Base-by-base conservation (phyloP, 2,888 invertebrate species). In the Xiphydria camelus region DNA sequence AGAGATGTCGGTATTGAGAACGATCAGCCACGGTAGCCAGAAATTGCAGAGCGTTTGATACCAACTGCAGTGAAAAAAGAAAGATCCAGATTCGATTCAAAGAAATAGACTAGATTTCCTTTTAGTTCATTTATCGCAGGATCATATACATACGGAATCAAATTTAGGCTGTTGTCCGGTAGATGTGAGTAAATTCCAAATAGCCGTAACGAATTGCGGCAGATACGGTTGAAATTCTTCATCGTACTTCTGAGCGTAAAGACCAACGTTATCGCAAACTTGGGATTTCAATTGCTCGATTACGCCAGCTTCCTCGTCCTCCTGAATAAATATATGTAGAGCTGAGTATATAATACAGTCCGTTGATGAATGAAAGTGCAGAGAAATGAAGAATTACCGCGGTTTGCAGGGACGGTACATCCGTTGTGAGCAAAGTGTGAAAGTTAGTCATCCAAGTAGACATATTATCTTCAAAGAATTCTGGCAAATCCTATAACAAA, bases 381-480 rank as follows among this genome's bases (percentile, higher is more conserved):
- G 29, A 41, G 25, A 21, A 45, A 10, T 23, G 6, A 21, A 14
- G 19, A 41, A 35, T 74, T 76, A 84, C 85, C 52, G 75, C 78
- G 9, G 87, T 87, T 63, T 87, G 84, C 48, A 96, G 78, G 19
- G 84, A 79, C 1, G 87, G 84, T 25, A 93, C 89, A 74, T 94
- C 87, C 0, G 82, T 80, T 45, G 85, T 88, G 22, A 99, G 79
- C 21, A 99, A 79, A 20, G 83, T 83, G 38, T 93, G 85, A 61
- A 98, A 90, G 64, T 93, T 86, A 0, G 84, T 83, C 96, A 99
- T 98, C 98, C 99, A 99, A 0, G 82, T 83, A 15, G 81, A 80
- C 89, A 99, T 95, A 74, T 97, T 95, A 72, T 99, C 98, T 76
- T 99, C 99, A 73, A 99, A 99, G 79, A 93, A 97, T 78, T 99